Percentiles rank a stretch among this genome's conserved stretches.
Evolutionary conservation across 2,113 vertebrate genomes (phyloP).

Genomic region (Crocuta crocuta): DNA sequence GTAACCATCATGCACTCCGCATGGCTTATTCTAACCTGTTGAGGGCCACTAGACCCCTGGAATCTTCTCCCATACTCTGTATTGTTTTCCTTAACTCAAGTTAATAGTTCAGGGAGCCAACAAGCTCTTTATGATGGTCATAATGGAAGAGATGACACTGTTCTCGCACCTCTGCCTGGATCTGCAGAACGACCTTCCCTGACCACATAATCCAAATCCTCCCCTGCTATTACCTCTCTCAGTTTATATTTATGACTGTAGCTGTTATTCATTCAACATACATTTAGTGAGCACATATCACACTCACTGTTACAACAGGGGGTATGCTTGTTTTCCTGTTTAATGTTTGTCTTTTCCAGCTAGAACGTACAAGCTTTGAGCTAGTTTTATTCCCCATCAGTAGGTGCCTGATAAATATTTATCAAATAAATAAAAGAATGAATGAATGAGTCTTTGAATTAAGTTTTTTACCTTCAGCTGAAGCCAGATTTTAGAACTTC

Average conservation of each 20-base stretch:
- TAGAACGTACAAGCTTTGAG: neutral
- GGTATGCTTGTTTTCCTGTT: neutral
- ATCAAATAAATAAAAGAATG: constrained; percentile 1
- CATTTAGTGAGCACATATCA: neutral
- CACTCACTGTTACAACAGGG: neutral
- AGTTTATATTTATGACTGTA: neutral
- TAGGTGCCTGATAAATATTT: neutral
- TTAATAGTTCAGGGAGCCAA: neutral
- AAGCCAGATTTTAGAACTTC: neutral
- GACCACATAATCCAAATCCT: neutral
- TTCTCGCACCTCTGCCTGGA: too few species aligned
- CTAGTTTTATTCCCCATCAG: neutral
- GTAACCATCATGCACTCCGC: neutral
- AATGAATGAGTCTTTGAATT: neutral
- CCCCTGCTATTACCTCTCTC: neutral
- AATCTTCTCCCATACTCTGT: neutral
- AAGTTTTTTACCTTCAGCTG: neutral
- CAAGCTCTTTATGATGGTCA: neutral
- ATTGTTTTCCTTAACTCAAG: neutral
- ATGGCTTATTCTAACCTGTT: neutral
- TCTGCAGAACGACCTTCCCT: neutral
- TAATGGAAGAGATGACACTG: neutral
- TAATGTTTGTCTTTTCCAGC: neutral
- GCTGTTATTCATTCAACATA: neutral
- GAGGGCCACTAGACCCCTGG: neutral